Evolutionary conservation across 2,888 invertebrate species (phyloP), one percentile per base, ranked within the genome.

Genomic region (Amiota communis): DNA sequence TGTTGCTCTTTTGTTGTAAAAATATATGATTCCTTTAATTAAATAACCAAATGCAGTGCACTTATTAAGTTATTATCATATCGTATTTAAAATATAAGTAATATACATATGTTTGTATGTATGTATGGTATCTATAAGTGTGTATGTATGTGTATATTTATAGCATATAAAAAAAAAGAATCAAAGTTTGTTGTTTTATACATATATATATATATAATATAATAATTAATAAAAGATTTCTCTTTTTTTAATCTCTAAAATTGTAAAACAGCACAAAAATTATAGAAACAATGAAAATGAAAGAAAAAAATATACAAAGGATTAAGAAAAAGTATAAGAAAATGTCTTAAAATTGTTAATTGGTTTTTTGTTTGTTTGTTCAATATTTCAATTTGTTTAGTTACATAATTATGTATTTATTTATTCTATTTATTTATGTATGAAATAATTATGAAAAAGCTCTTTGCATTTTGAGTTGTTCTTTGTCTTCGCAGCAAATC

Each of bases 71-170:
- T 20, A 59, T 59, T 59, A 59, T 6, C 1, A 36, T 36, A 36
- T n/a, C n/a, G n/a, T 20, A 59, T 8, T 59, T 59, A 59, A 64
- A 47, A 64, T 47, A 64, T 56, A 17, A 10, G 56, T 53, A 83
- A 79, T 47, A 65, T 15, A 65, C 10, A 13, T 36, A 53, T 53
- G 53, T 47, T n/a, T 51, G 23, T 51, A 57, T 57, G n/a, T 57
- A 36, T 46, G n/a, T 36, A 56, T 47, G 36, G n/a, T 57, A 36
- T 46, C n/a, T 36, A 56, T 47, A 56, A 69, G 12, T 56, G 48
- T 46, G 17, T 36, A 15, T 47, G n/a, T n/a, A 56, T 70, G 49
- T 47, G n/a, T n/a, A n/a, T 48, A 20, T 15, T 4, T 57, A n/a
- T 57, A n/a, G n/a, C n/a, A 23, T 23, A 20, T 15, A 59, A 20